phyloP scores from a whole-genome alignment of 2,113 vertebrate species.

The Chaenocephalus aceratus region DNA sequence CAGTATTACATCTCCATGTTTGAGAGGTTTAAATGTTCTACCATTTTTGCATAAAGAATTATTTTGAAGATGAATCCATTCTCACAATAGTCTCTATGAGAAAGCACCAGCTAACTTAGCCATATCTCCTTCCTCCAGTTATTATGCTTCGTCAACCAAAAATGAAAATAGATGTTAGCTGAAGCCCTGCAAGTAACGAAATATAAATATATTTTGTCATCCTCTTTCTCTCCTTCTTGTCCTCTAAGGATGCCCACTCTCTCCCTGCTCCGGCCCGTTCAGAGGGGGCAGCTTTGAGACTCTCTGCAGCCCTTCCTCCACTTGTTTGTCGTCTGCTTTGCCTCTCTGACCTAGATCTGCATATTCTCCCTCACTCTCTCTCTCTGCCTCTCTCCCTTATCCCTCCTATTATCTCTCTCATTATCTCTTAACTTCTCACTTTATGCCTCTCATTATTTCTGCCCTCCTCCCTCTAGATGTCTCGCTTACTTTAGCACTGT shows the following conservation, averaged over 20 bases:
- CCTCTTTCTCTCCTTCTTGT: background rate
- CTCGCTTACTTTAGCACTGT: constrained; percentile 30
- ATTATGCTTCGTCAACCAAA: background rate
- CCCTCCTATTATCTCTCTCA: constrained; percentile 43
- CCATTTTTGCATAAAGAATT: too few species aligned
- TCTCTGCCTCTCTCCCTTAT: constrained; percentile 4
- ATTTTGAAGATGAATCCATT: too few species aligned
- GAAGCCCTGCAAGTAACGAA: background rate
- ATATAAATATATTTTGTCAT: background rate
- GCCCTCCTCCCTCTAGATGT: constrained; percentile 46
- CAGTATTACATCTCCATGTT: too few species aligned
- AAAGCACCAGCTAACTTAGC: background rate
- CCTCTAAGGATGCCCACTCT: constrained; percentile 18
- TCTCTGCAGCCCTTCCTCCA: constrained; percentile 65
- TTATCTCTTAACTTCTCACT: constrained; percentile 72
- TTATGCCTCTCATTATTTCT: constrained; percentile 66
- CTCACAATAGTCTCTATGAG: too few species aligned
- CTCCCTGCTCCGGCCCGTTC: constrained; percentile 51
- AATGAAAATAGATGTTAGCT: constrained; percentile 1
- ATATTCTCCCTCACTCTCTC: constrained; percentile 29
- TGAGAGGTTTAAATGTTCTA: too few species aligned
- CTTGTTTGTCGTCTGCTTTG: constrained; percentile 61
- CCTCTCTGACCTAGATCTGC: constrained; percentile 79
- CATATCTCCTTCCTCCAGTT: background rate
- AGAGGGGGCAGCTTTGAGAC: constrained; percentile 45